Base-by-base conservation (phyloP, 92 coral and sea anemone genomes). In the Pocillopora meandrina region DNA sequence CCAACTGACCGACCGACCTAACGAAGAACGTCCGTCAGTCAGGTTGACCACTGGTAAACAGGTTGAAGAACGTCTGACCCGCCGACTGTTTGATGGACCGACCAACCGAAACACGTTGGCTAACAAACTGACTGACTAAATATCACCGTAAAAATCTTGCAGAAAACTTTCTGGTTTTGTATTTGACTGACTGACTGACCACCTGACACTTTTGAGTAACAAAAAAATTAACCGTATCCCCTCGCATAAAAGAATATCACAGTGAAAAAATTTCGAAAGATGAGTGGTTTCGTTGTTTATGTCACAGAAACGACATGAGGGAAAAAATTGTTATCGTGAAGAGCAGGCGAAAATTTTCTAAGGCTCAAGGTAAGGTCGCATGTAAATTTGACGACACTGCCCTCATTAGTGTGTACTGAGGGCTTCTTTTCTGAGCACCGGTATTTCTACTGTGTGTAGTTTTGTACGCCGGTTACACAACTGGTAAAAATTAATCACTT, bases 341-440 rank as follows among this genome's bases (percentile, higher is more conserved):
- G 78, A 83, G 86, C 34, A 79, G 60, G 2, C 56, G 86, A 83
- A 56, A 83, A 63, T 83, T 83, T 62, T 71, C 86, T 55, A 61
- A 20, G 47, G 73, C 74, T 19, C 80, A 83, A 62, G 80, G 86
- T 83, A 18, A 73, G 78, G 74, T 31, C 12, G 17, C 52, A 42
- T 42, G 52, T 68, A 66, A 0, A 62, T 62, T 19, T 19, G 49
- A 68, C 13, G 21, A 26, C 1, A 12, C 34, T 6, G 13, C 4
- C 64, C 19, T 13, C 17, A 60, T 13, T 1, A 60, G 19, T 6
- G 15, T 60, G 64, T 18, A 12, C 14, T 13, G 19, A 13, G 10
- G 19, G 17, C 64, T 3, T 18, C 8, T 42, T 42, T 42, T 42
- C 52, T 42, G 7, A 2, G 52, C 52, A 7, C 52, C 8, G 52